Evolutionary conservation across 2,113 vertebrate genomes (phyloP).

Genomic region (Pimephales promelas): DNA sequence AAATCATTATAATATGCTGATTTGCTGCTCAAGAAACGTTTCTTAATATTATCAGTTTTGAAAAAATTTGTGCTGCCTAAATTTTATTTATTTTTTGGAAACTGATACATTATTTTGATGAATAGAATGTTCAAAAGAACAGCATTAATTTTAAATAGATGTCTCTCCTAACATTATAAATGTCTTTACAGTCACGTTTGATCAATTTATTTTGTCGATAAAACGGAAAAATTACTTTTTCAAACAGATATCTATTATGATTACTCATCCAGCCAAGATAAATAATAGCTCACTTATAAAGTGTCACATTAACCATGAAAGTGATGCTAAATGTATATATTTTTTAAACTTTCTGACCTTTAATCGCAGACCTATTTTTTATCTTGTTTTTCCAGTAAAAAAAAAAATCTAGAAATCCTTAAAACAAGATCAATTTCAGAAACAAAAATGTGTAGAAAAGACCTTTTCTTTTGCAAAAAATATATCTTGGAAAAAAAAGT

Average conservation of each 20-base stretch:
- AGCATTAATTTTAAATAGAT: not conserved
- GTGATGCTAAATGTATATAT: no score
- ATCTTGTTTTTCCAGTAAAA: no score
- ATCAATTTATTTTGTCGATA: not conserved
- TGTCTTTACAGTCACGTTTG: not conserved
- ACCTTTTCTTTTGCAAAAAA: not conserved
- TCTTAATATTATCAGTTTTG: not conserved
- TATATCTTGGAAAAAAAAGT: not conserved
- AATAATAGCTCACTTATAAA: no score
- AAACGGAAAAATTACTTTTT: not conserved
- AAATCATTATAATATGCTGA: not conserved
- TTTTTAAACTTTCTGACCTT: no score
- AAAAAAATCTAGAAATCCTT: no score
- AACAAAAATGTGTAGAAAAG: no score
- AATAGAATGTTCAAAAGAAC: not conserved
- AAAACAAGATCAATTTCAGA: no score
- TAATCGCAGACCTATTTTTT: no score
- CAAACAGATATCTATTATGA: no score
- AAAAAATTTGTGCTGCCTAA: not conserved
- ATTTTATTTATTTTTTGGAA: not conserved
- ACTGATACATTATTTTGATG: not conserved
- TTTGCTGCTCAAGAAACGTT: not conserved
- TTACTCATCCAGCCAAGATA: no score
- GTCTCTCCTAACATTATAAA: not conserved
- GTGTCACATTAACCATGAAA: no score